Evolutionary conservation across 2,888 invertebrate genomes (phyloP).

Genomic region (Drosophila barbarae): DNA sequence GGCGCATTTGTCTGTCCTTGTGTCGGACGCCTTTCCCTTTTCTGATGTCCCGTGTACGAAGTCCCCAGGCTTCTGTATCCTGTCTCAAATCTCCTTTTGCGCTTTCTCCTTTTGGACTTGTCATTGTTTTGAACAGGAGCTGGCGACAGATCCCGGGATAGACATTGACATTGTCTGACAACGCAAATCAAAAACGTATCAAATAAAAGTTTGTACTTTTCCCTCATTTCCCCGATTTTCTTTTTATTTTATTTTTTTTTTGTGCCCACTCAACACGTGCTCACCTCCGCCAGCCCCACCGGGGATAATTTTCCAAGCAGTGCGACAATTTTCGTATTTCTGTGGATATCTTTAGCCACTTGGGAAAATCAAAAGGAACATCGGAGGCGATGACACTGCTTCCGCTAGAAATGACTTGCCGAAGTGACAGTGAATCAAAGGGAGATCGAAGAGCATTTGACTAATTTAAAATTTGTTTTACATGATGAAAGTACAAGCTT

Average conservation of each 20-base stretch:
- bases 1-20: slow-evolving; percentile 36
- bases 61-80: slow-evolving; percentile 17
- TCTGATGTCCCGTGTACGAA: background rate
- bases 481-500: background rate
- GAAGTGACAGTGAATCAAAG: slow-evolving; percentile 26
- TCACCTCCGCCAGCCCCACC: slow-evolving; percentile 17
- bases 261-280: slow-evolving; percentile 67
- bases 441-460: background rate
- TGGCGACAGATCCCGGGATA: slow-evolving; percentile 30
- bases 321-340: slow-evolving; percentile 44
- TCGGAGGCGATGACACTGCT: slow-evolving; percentile 11
- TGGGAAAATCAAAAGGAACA: slow-evolving; percentile 10
- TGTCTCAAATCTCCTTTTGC: slow-evolving; percentile 5
- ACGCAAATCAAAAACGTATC: slow-evolving; percentile 72
- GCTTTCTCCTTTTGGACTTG: slow-evolving; percentile 22
- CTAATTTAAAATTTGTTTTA: background rate
- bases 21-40: slow-evolving; percentile 12
- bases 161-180: slow-evolving; percentile 60
- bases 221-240: slow-evolving; percentile 4
- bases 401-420: slow-evolving; percentile 34
- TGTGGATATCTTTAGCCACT: slow-evolving; percentile 23
- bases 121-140: slow-evolving; percentile 29
- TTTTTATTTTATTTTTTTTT: slow-evolving; percentile 8
- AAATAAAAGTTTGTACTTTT: slow-evolving; percentile 64
- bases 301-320: slow-evolving; percentile 38